Conservation (phyloP, 2,797 vertebrate genomes). For the Schizothorax lantsangensis region DNA sequence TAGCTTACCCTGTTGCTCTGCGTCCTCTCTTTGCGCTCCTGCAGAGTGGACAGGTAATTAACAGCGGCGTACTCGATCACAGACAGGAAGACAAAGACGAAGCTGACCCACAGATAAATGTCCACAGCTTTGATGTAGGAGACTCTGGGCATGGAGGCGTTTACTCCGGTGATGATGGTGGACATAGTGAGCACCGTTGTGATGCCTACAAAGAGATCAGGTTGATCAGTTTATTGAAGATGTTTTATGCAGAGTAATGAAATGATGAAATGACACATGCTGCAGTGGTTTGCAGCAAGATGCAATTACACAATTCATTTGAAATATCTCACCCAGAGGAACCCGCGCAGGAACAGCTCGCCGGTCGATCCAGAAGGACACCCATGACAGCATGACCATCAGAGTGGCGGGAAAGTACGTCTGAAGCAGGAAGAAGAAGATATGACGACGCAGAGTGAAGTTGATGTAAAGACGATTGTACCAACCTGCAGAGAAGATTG, state of each 20-base stretch:
- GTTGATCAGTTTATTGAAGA: not conserved
- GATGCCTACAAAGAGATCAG: conserved; percentile 73
- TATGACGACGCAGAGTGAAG: conserved; percentile 84
- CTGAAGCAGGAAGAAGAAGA: conserved; percentile 87
- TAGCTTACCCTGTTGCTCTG: not conserved
- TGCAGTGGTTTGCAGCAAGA: not conserved
- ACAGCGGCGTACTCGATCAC: conserved; percentile 91
- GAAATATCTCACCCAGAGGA: conserved; percentile 82
- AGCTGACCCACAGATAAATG: conserved; percentile 95
- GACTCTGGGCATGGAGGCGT: conserved; percentile 94
- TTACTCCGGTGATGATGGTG: conserved; percentile 93
- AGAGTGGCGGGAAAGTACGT: conserved; percentile 85
- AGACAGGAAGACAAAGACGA: conserved; percentile 92
- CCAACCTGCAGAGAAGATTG: conserved; percentile 78
- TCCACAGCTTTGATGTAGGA: conserved; percentile 96
- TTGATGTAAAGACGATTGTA: conserved; percentile 86
- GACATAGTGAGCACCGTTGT: conserved; percentile 94
- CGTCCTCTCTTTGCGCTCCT: conserved; percentile 80
- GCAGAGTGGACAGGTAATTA: conserved; percentile 87
- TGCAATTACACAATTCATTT: not conserved
- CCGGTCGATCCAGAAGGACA: conserved; percentile 86
- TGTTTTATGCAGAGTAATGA: not conserved
- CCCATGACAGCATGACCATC: conserved; percentile 88
- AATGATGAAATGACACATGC: not conserved
- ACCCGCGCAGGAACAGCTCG: conserved; percentile 85